These are phyloP conservation scores for Lutraria lutraria DNA, from an alignment of 2,888 invertebrate species.

Conservation along the genomic window DNA sequence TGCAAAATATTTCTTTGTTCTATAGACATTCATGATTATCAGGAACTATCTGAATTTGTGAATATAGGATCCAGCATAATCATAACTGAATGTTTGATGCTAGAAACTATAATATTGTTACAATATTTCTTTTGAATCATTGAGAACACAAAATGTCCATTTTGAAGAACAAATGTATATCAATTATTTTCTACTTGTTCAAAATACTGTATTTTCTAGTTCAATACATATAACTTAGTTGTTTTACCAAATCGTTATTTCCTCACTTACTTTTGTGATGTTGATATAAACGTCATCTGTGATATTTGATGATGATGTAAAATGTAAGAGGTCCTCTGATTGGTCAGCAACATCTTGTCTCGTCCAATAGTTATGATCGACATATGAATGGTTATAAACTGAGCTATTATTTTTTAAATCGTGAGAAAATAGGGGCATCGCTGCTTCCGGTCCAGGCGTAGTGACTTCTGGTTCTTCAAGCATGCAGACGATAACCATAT, in stretches of 20 bases:
- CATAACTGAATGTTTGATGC: too few relatives aligned
- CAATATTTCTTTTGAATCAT: too few relatives aligned
- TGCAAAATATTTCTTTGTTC: too few relatives aligned
- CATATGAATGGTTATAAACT: not conserved
- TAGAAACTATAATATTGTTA: too few relatives aligned
- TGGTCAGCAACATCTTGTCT: not conserved
- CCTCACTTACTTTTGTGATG: not conserved
- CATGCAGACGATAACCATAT: constrained; percentile 32
- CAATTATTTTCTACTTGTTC: too few relatives aligned
- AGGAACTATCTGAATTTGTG: too few relatives aligned
- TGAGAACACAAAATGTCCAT: too few relatives aligned
- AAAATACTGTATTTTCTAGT: too few relatives aligned
- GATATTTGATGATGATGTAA: not conserved
- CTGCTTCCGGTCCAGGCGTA: not conserved
- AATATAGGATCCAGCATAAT: too few relatives aligned
- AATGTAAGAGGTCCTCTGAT: not conserved
- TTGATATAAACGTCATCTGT: not conserved
- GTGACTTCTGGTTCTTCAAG: not conserved
- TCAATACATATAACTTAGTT: too few relatives aligned
- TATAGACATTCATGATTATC: too few relatives aligned
- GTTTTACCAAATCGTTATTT: not conserved
- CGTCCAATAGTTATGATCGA: not conserved
- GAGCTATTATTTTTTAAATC: not conserved
- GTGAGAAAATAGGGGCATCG: not conserved
- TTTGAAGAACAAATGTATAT: too few relatives aligned